A percentile compares a stretch with the other conserved stretches of the same genome.
Conservation (phyloP, 2,113 vertebrate species). For the Tauraco erythrolophus region DNA sequence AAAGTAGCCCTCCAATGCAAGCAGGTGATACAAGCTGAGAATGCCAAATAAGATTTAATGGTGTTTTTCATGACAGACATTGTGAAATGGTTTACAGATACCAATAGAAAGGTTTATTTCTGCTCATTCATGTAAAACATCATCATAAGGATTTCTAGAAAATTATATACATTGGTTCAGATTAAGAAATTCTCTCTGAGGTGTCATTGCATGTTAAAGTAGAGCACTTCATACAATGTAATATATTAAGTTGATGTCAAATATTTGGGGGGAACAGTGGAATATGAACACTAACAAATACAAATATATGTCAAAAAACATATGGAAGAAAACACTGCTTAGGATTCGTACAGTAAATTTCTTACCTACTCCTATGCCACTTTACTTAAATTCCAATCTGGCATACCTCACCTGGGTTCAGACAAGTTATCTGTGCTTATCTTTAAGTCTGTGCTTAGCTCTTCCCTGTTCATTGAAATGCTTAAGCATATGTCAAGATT, state of each 20-base stretch:
- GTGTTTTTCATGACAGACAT: not conserved
- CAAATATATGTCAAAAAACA: not conserved
- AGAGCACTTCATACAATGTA: not conserved
- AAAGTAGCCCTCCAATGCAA: not conserved
- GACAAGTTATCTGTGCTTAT: not conserved
- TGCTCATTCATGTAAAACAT: not conserved
- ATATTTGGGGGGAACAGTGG: not conserved
- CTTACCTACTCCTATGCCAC: not conserved
- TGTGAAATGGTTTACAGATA: constrained; percentile 6
- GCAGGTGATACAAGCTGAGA: not conserved
- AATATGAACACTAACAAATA: not conserved
- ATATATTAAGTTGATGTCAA: not conserved
- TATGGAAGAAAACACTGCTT: not conserved
- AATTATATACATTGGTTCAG: not conserved
- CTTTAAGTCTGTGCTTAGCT: not conserved
- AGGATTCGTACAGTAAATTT: not conserved
- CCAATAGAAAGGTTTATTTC: constrained; percentile 17
- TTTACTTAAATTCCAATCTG: not conserved
- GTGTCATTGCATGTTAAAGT: not conserved
- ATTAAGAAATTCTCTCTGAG: not conserved
- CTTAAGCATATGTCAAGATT: not conserved
- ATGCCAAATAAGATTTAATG: not conserved
- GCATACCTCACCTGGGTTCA: not conserved
- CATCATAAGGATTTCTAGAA: not conserved
- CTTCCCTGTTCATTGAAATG: not conserved